Conservation (phyloP, 2,888 invertebrate genomes). For the Pseudolycoriella hygida region DNA sequence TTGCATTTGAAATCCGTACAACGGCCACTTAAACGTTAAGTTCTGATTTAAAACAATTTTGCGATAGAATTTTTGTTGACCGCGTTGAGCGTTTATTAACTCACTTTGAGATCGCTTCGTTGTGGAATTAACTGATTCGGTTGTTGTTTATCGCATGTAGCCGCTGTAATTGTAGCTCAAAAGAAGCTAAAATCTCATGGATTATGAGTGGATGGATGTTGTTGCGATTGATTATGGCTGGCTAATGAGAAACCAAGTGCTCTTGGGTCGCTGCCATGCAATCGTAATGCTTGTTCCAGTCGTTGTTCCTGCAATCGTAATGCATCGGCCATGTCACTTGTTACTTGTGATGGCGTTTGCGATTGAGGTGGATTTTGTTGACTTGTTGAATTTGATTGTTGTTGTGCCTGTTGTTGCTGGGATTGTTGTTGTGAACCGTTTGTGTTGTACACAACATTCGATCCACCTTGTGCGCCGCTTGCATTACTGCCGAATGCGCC, state of each 20-base stretch:
- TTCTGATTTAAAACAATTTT: too few relatives aligned
- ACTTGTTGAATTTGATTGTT: not conserved
- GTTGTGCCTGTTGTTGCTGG: conserved; percentile 5
- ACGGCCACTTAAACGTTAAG: too few relatives aligned
- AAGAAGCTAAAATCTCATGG: conserved; percentile 71
- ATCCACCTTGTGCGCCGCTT: not conserved
- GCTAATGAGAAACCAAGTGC: conserved; percentile 57
- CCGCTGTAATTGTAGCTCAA: conserved; percentile 23
- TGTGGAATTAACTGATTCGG: too few relatives aligned
- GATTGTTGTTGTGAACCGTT: conserved; percentile 15
- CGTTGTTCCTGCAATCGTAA: conserved; percentile 59
- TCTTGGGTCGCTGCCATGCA: conserved; percentile 60
- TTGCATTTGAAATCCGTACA: too few relatives aligned
- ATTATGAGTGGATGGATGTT: conserved; percentile 21
- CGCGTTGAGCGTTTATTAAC: too few relatives aligned
- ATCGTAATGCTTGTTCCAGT: conserved; percentile 62
- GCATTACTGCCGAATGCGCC: conserved; percentile 3
- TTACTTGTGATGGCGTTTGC: conserved; percentile 31
- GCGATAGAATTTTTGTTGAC: too few relatives aligned
- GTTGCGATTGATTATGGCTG: conserved; percentile 16
- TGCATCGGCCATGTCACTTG: conserved; percentile 53
- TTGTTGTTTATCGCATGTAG: too few relatives aligned
- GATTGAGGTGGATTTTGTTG: conserved; percentile 4
- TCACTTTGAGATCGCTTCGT: too few relatives aligned
- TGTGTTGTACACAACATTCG: conserved; percentile 8